Conservation (phyloP, 2,888 invertebrate genomes). For the Aleiodes testaceus region DNA sequence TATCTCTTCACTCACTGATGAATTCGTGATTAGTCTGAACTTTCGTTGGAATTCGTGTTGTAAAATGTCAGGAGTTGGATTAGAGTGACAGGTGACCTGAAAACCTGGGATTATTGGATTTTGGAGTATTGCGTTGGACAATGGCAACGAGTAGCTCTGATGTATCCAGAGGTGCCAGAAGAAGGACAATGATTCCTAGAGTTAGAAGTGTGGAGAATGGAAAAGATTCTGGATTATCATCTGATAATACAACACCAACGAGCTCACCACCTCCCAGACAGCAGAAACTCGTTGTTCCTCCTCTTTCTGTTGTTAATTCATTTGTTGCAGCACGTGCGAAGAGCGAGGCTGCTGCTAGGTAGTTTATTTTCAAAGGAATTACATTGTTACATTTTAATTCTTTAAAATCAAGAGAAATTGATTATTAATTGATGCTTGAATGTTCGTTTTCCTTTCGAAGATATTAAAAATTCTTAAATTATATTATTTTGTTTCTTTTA, state of each 20-base stretch:
- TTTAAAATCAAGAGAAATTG: background rate
- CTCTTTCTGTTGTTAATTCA: slow-evolving; percentile 53
- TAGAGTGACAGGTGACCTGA: too few species aligned
- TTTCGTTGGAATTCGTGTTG: too few species aligned
- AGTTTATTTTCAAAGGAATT: slow-evolving; percentile 35
- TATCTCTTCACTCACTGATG: too few species aligned
- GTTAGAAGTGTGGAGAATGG: slow-evolving; percentile 59
- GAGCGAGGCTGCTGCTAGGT: slow-evolving; percentile 59
- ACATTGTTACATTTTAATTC: too few species aligned
- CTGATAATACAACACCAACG: slow-evolving; percentile 68
- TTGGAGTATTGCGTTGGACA: background rate
- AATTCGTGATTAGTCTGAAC: too few species aligned
- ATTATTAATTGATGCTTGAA: background rate
- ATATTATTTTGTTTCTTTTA: slow-evolving; percentile 42
- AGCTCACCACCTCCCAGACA: slow-evolving; percentile 68
- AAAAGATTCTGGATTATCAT: slow-evolving; percentile 69
- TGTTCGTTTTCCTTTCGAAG: background rate
- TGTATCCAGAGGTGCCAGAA: slow-evolving; percentile 58
- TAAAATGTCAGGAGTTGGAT: too few species aligned
- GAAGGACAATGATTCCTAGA: slow-evolving; percentile 54
- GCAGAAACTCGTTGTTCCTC: slow-evolving; percentile 51
- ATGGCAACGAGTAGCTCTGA: slow-evolving; percentile 56
- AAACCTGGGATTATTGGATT: background rate
- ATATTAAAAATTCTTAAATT: background rate
- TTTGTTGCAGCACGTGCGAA: slow-evolving; percentile 60